Evolutionary conservation across 1,140 invertebrate genomes (phyloP), one percentile per base, ranked within the genome.

Genomic region (Lordiphosa mommai): DNA sequence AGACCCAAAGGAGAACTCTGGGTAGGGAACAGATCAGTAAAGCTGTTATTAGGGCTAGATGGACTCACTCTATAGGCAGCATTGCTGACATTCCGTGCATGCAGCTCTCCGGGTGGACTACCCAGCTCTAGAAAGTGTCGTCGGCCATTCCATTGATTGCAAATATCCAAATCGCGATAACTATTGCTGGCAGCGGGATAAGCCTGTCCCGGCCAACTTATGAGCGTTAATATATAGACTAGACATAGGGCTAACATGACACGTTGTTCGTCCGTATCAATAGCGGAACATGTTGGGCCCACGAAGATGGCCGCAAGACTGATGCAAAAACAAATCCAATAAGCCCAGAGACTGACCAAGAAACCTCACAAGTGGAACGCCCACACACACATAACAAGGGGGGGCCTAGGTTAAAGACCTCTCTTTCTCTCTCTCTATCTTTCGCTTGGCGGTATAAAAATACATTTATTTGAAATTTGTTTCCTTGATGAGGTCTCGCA

Each of bases 41-140:
- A 33, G 23, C 10, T 6, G 23, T 38, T 63, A 32, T 40, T 27
- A 5, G 3, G 9, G 5, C n/a, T 0, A 14, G 9, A 8, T 1
- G 1, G 8, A 79, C 77, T 77, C 46, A 88, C 85, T 40, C 86
- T 63, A 59, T 70, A 80, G 38, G 82, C 89, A 84, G 51, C 86
- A 30, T 41, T 90, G 76, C 90, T 88, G 2, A 92, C 88, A 80
- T 93, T 93, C 48, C 89, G 90, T 1, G 91, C 92, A 32, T 90
- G 90, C 2, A 93, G 68, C 3, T 91, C 86, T 0, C 93, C 93
- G 3, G 90, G 89, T 5, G 63, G 63, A 51, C 92, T 91, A 7
- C 92, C 92, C 12, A 92, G 76, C 61, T 93, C 92, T 4, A 93
- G 67, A 57, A 93, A 93, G 27, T 93, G 76, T 8, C 92, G 87